phyloP scores from a whole-genome alignment of 2,113 vertebrate species.

The Opisthocomus hoazin region DNA sequence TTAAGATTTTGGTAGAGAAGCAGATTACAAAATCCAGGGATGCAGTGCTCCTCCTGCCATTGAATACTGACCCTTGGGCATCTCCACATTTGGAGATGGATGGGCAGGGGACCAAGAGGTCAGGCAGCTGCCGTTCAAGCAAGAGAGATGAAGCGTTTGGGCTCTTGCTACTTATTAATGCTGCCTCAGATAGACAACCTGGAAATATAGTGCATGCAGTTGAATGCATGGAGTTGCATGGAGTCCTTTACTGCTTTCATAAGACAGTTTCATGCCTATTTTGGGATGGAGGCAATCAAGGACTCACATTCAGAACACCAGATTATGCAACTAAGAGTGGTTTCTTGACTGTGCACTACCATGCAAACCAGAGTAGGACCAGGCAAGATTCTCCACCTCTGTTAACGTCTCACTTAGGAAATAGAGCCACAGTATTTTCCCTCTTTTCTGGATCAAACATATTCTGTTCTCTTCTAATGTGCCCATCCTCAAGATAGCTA shows the following conservation, averaged over 20 bases:
- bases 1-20: neutral
- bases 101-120: neutral
- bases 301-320: neutral
- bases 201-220: neutral
- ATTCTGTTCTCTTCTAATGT: neutral
- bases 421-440: neutral
- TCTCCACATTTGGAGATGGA: neutral
- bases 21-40: neutral
- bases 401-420: neutral
- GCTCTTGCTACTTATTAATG: neutral
- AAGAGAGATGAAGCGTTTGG: neutral
- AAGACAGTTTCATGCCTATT: neutral
- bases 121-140: neutral
- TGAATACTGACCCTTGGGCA: neutral
- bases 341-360: neutral
- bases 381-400: neutral
- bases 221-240: too few species aligned
- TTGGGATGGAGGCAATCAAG: neutral
- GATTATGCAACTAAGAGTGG: neutral
- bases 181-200: neutral
- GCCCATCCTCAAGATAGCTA: neutral
- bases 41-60: neutral
- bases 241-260: neutral
- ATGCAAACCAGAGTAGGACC: neutral
- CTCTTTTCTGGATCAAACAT: neutral